Base-by-base conservation (phyloP, 2,113 vertebrate species). In the Cichladusa arquata region DNA sequence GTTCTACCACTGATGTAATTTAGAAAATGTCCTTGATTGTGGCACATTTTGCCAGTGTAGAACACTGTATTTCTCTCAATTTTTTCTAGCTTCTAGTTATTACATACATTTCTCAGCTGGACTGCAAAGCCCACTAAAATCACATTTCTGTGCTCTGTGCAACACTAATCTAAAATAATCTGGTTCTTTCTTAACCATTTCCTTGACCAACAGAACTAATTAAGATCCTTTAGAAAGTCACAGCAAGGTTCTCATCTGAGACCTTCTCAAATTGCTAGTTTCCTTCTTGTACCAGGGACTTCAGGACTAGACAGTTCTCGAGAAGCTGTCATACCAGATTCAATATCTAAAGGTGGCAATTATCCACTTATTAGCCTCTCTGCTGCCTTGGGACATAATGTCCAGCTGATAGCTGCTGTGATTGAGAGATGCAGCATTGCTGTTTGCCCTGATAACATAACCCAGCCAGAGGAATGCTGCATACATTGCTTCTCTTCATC, bases 1-100 rank as follows among this genome's bases (percentile, higher is more conserved):
- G 14, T 82, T 86, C 56, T 36, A 56, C 20, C 13, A 51, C 22
- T 36, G 29, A 51, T 0, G 0, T 15, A 0, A 18, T 70, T 81
- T 50, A 65, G 65, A 88, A 73, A 64, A 88, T 40, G 12, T 36
- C 33, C 15, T 61, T 82, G 47, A 56, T 6, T 36, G 51, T 40
- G 42, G 24, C 28, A 66, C 8, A 15, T 73, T 88, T 84, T 74
- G 6, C 25, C 42, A 42, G 13, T 36, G 22, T 33, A 81, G 66
- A 74, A 44, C 28, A 38, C 38, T 36, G 12, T 36, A 40, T 74
- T 81, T 70, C n/a, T 66, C 42, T 79, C 34, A 9, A 11, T 48
- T 60, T 90, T 74, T 29, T 20, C n/a, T 48, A 74, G 26, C 42
- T 86, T 80, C 18, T 47, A 82, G 20, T 74, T n/a, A 14, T 36